Base-by-base conservation (phyloP, 35 echinoderm and acorn worm genomes). In the Apostichopus japonicus region DNA sequence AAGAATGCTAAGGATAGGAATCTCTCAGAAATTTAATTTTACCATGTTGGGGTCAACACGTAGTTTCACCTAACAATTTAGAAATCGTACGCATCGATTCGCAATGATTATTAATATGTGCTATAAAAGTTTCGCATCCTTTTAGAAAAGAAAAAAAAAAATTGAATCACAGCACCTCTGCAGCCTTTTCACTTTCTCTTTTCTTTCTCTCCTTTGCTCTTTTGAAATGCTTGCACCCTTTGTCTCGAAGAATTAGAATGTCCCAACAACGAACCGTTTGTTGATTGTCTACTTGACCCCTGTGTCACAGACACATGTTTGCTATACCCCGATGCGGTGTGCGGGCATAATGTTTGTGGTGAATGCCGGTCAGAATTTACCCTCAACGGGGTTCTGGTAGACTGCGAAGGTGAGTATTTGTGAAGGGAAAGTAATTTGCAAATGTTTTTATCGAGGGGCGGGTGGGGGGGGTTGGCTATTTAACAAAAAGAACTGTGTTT, bases 331-430 rank as follows among this genome's bases (percentile, higher is more conserved):
- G 76, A 80, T 59, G 92, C 92, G 5, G 14, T 79, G 11, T 93
- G 92, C 55, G 59, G 73, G 14, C 53, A 88, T 23, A 93, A 93
- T 55, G n/a, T 78, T 8, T 93, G 92, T 19, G 92, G 91, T 3
- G 57, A 65, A 10, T 92, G 91, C 79, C 27, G 54, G 27, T 58
- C 91, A 72, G 77, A 87, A 58, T 87, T 65, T 58, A 65, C 17
- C 16, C 2, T 87, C 54, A 25, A 87, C 7, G 86, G 86, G 21
- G 15, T 87, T 13, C 6, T 87, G 8, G 86, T 87, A 65, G 86
- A 65, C 27, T 87, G 86, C 10, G 15, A 56, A 8, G 86, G 86
- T 87, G 86, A 82, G 86, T 87, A 87, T 59, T 4, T 53, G 51
- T 79, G 33, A 44, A 44, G 33, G 33, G 33, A 44, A 44, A 44